Evolutionary conservation across 2,113 vertebrate species (phyloP).

Genomic region (sheep (Ovis aries)): ARS-UI_Ramb_v3.0 NC_056056.1:79944501-79945000

Average conservation of each 20-base stretch:
- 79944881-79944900: neutral
- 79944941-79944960: neutral
- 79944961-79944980: neutral
- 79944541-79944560: neutral
- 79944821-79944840: neutral
- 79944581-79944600: neutral
- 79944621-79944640: neutral
- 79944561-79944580: neutral
- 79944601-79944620: neutral
- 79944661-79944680: slow-evolving; percentile 13
- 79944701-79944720: neutral
- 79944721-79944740: neutral
- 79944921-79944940: neutral
- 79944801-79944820: neutral
- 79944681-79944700: neutral
- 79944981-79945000: neutral
- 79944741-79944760: neutral
- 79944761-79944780: neutral
- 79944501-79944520: neutral
- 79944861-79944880: neutral
- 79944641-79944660: neutral
- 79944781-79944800: neutral
- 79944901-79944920: neutral
- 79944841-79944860: neutral
- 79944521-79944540: neutral